These are phyloP conservation scores for Magallana nippona DNA, from an alignment of 2,888 invertebrate genomes.

Conservation along the genomic window DNA sequence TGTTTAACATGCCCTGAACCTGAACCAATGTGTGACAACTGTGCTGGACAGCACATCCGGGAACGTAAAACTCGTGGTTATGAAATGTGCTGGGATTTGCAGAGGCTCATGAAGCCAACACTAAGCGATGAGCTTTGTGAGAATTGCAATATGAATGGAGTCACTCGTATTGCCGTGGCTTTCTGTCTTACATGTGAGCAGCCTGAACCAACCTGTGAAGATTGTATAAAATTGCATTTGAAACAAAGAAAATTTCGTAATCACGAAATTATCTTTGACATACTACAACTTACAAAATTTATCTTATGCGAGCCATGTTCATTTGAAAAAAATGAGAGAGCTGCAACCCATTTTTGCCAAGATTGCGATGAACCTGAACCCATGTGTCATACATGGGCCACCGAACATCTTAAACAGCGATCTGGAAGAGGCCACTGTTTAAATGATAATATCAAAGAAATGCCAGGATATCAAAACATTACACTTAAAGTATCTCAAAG, in stretches of 20 bases:
- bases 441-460: neutral
- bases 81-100: neutral
- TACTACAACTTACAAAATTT: neutral
- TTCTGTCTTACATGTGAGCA: too few relatives aligned
- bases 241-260: too few relatives aligned
- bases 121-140: too few relatives aligned
- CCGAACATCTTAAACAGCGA: constrained; percentile 1
- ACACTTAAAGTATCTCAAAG: too few relatives aligned
- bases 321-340: neutral
- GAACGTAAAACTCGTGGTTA: neutral
- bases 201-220: too few relatives aligned
- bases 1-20: neutral
- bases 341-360: neutral
- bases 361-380: constrained; percentile 35
- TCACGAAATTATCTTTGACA: too few relatives aligned
- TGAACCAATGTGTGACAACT: constrained; percentile 1
- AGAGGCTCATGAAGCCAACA: too few relatives aligned
- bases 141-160: too few relatives aligned
- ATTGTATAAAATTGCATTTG: too few relatives aligned
- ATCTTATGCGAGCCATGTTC: constrained; percentile 26
- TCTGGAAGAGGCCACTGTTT: neutral
- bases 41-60: neutral
- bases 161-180: too few relatives aligned
- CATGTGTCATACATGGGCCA: constrained; percentile 6
- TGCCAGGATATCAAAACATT: neutral